These are phyloP conservation scores for Glyptemys insculpta DNA, from an alignment of 2,797 vertebrate species.

Conservation along the genomic window DNA sequence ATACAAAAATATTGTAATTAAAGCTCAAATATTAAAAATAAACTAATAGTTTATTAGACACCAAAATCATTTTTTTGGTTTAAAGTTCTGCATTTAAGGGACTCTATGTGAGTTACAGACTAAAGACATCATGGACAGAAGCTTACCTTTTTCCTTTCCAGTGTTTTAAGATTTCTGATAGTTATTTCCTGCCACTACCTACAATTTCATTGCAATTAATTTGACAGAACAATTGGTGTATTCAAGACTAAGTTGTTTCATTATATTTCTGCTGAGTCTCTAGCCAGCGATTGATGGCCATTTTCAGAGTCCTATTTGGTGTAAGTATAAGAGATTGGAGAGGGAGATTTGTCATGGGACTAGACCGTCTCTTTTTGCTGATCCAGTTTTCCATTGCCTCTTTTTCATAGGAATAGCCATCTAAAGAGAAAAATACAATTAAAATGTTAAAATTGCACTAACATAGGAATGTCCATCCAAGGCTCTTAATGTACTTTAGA, in stretches of 20 bases:
- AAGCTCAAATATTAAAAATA: not conserved
- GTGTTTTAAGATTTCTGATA: not conserved
- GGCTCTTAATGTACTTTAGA: not conserved
- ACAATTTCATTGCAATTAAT: not conserved
- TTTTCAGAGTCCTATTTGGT: constrained; percentile 90
- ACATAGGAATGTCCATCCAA: not conserved
- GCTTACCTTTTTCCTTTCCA: not conserved
- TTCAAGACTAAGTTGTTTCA: not conserved
- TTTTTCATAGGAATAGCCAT: constrained; percentile 93
- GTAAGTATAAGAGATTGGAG: constrained; percentile 85
- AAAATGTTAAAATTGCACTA: not conserved
- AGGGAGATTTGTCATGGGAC: constrained; percentile 92
- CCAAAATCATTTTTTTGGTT: not conserved
- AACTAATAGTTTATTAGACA: not conserved
- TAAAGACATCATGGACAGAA: not conserved
- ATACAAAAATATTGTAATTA: not conserved
- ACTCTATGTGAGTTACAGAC: not conserved
- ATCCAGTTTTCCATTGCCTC: constrained; percentile 91
- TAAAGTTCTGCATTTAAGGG: not conserved
- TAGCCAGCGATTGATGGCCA: constrained; percentile 88
- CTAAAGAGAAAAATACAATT: constrained; percentile 72
- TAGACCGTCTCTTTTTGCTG: constrained; percentile 85
- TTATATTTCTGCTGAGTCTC: constrained; percentile 72
- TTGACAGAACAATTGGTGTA: not conserved
- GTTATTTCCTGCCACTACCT: not conserved